A percentile compares a stretch with the other conserved stretches of the same genome.
phyloP scores from a whole-genome alignment of 1,140 invertebrate genomes.

The Leptinotarsa lineolata region DNA sequence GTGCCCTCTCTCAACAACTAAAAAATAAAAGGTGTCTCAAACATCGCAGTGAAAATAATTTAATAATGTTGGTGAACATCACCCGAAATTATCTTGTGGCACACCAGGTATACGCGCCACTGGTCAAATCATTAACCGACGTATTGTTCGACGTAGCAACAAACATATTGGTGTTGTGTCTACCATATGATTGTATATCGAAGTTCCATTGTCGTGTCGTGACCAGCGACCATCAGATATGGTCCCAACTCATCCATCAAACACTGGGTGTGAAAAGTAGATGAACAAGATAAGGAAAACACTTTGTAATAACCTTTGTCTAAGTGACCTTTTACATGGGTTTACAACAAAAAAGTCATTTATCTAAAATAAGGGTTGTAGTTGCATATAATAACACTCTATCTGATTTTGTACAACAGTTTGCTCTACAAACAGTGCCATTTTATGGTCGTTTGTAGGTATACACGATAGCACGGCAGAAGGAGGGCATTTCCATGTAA shows the following conservation, averaged over 20 bases:
- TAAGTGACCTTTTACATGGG: slow-evolving; percentile 54
- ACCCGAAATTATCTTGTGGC: no score
- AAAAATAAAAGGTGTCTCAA: no score
- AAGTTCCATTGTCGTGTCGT: slow-evolving; percentile 49
- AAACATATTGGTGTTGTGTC: slow-evolving; percentile 41
- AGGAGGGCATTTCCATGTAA: slow-evolving; percentile 9
- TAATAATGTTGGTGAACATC: no score
- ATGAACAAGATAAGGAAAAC: slow-evolving; percentile 55
- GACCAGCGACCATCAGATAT: slow-evolving; percentile 54
- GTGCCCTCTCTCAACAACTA: no score
- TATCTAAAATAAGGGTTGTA: slow-evolving; percentile 54
- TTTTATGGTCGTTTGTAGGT: slow-evolving; percentile 33
- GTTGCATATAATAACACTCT: slow-evolving; percentile 46
- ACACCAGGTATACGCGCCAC: background rate
- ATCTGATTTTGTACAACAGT: slow-evolving; percentile 44
- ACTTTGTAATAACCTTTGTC: slow-evolving; percentile 56
- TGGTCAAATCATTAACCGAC: background rate
- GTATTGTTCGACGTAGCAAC: slow-evolving; percentile 3
- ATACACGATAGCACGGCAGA: background rate
- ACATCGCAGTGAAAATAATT: no score
- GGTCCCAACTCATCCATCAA: slow-evolving; percentile 54
- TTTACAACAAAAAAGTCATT: slow-evolving; percentile 53
- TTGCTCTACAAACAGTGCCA: slow-evolving; percentile 39
- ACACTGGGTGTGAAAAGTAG: slow-evolving; percentile 54
- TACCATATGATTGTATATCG: slow-evolving; percentile 45